These are phyloP conservation scores for Listrodromus nycthemerus DNA, from an alignment of 2,888 invertebrate genomes.

Conservation along the genomic window DNA sequence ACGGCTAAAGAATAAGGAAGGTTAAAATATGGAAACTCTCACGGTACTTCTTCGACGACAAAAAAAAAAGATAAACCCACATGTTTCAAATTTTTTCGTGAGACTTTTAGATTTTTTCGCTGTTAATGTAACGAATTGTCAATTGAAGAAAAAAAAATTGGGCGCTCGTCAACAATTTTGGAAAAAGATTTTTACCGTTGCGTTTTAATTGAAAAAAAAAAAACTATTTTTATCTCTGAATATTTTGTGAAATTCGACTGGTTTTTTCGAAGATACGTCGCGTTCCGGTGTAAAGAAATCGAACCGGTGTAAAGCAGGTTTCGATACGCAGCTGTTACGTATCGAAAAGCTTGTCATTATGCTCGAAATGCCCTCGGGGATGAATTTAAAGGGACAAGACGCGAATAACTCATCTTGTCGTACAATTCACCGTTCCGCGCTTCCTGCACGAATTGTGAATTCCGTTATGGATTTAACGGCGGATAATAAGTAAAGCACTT, in stretches of 20 bases:
- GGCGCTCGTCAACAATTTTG: too few relatives aligned
- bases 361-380: background rate
- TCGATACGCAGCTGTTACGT: background rate
- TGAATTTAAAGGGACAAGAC: background rate
- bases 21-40: background rate
- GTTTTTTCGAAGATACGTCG: too few relatives aligned
- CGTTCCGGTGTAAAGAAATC: background rate
- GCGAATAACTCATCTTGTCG: background rate
- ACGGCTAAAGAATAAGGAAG: background rate
- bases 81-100: background rate
- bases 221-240: too few relatives aligned
- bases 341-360: background rate
- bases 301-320: background rate
- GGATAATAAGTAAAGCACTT: conserved; percentile 16
- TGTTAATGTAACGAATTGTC: too few relatives aligned
- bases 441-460: conserved; percentile 27
- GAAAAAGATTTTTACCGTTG: too few relatives aligned
- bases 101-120: too few relatives aligned
- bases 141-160: too few relatives aligned
- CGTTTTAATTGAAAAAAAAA: too few relatives aligned
- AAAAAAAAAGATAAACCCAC: background rate
- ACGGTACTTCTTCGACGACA: background rate
- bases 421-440: conserved; percentile 25
- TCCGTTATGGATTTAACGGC: conserved; percentile 59
- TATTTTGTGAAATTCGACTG: too few relatives aligned